Base-by-base conservation (phyloP, 2,888 invertebrate genomes). In the Stenichneumon culpator region DNA sequence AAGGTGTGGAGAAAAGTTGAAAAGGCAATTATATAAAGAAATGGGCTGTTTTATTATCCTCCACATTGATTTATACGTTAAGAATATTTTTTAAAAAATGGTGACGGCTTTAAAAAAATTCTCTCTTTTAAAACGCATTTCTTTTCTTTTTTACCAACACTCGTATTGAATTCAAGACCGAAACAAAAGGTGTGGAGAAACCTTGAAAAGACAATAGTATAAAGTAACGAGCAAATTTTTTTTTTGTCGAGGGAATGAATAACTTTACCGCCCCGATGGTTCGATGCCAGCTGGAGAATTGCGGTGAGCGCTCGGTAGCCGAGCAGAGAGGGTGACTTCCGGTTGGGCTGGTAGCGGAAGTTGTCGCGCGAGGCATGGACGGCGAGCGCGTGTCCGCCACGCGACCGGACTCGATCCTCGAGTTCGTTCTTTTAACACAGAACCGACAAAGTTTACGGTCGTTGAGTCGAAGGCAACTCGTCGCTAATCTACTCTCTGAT, bases 301-400 rank as follows among this genome's bases (percentile, higher is more conserved):
- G 75, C 68, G 57, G 60, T 69, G 63, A 14, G 57, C 47, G 36
- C 44, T 39, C 52, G 22, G 36, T 14, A 11, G 70, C 16, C 9
- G 16, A 50, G 36, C 28, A 57, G 57, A 65, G 63, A 16, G 25
- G 69, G 75, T 2, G 14, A 84, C 81, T 84, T 81, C 81, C 84
- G 78, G 77, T 69, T 57, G 36, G 74, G 63, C n/a, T 44, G 72
- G 74, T 72, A 86, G 75, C 90, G 92, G 92, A 92, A 91, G 90
- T 92, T 89, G 92, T 92, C 90, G 87, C 88, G 60, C 67, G 39
- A 28, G 28, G 47, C 63, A 11, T 32, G 65, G 16, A 36, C 54
- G 36, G 52, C 60, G 50, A 83, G 86, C 92, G 91, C 92, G 92
- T 92, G 92, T 83, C 91, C 25, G 91, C 88, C 92, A 93, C 92